Evolutionary conservation across 2,888 invertebrate species (phyloP), one percentile per base, ranked within the genome.

Genomic region (Macrostomum cliftonense): DNA sequence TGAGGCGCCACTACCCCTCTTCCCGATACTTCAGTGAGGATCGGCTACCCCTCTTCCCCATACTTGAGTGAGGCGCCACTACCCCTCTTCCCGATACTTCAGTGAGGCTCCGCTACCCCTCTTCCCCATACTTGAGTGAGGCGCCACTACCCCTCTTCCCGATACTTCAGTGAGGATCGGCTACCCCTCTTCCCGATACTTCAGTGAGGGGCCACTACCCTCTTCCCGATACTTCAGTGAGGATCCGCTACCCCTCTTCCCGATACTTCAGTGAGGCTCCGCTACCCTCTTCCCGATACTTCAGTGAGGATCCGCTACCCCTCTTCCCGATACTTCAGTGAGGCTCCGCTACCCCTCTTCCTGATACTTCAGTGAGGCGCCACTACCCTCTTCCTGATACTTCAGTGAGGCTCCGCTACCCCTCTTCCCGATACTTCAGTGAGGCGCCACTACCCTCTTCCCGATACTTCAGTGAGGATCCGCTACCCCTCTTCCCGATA

Each of bases 281-380:
- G 37, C 17, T 42, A 52, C 13, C 9, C 28, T 7, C 5, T 28
- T 28, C 5, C 4, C 5, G 5, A 28, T 7, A 42, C 42, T 4
- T n/a, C n/a, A n/a, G n/a, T n/a, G n/a, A n/a, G n/a, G n/a, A n/a
- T 2, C 48, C 16, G 37, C 17, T 42, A 52, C 13, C 9, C 28
- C n/a, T 7, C 5, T 28, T 28, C 5, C 4, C 5, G 5, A 28
- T 7, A 42, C 42, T 4, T n/a, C n/a, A n/a, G n/a, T n/a, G n/a
- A n/a, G n/a, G n/a, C n/a, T 2, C 48, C 16, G 37, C 17, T 42
- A 52, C 13, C 9, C 28, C n/a, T 7, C 5, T 28, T 28, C 5
- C 4, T 4, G 5, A 28, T 7, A 42, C 42, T 4, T n/a, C n/a
- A n/a, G n/a, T n/a, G n/a, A n/a, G n/a, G n/a, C n/a, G 5, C 48